These are phyloP conservation scores for Drosophila acutilabella DNA, from an alignment of 2,888 invertebrate genomes.

Conservation along the genomic window DNA sequence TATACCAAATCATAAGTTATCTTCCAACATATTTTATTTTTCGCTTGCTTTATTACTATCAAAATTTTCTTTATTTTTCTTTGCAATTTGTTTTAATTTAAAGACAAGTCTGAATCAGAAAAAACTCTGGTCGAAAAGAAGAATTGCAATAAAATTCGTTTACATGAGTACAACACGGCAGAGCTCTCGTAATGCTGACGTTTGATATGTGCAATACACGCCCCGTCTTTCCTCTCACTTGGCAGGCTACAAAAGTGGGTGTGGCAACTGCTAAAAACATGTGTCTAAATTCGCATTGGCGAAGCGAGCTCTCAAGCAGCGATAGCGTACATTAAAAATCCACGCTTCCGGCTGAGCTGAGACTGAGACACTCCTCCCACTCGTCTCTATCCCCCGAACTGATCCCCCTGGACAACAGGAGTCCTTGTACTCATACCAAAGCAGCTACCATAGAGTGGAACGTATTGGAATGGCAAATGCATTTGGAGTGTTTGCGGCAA, in stretches of 20 bases:
- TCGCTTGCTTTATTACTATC: not conserved
- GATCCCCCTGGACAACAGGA: constrained; percentile 9
- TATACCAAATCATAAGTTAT: too few species aligned
- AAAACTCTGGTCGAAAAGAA: not conserved
- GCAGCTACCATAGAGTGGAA: constrained; percentile 30
- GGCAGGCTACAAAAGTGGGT: constrained; percentile 1
- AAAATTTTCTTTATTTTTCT: not conserved
- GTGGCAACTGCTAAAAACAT: constrained; percentile 57
- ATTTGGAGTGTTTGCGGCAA: constrained; percentile 79
- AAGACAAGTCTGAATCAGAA: constrained; percentile 19
- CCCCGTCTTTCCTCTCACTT: constrained; percentile 1
- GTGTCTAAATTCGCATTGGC: constrained; percentile 75
- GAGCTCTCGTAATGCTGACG: constrained; percentile 46
- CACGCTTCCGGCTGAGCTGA: constrained; percentile 67
- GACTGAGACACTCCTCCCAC: not conserved
- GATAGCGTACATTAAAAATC: constrained; percentile 70
- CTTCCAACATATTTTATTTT: not conserved
- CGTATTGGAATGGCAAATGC: constrained; percentile 68
- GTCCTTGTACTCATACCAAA: constrained; percentile 11
- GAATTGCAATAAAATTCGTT: constrained; percentile 42
- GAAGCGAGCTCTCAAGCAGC: constrained; percentile 39
- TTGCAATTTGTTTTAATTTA: constrained; percentile 51
- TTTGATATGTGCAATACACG: constrained; percentile 64
- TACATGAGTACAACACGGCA: constrained; percentile 44
- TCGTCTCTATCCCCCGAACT: not conserved